phyloP scores from a whole-genome alignment of 1,140 invertebrate species.

The Drosophila repleta region DNA sequence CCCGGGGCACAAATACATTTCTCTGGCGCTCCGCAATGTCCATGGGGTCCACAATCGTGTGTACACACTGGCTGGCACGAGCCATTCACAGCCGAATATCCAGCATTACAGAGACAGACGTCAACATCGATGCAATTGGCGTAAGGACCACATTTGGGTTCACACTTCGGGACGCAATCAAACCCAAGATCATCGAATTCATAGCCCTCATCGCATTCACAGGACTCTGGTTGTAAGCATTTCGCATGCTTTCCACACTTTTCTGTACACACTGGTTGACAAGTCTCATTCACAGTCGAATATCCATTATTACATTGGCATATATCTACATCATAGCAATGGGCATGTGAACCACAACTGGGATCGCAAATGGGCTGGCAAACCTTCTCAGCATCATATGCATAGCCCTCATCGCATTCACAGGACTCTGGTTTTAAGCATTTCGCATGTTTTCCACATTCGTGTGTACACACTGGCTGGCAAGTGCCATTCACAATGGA shows the following conservation, averaged over 20 bases:
- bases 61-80: neutral
- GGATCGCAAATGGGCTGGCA: neutral
- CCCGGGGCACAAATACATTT: neutral
- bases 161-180: neutral
- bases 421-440: neutral
- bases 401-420: neutral
- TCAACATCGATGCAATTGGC: neutral
- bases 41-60: neutral
- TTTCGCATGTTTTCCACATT: neutral
- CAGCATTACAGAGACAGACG: neutral
- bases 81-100: neutral
- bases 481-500: neutral
- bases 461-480: neutral
- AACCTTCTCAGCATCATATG: neutral
- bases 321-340: neutral
- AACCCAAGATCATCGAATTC: neutral
- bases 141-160: neutral
- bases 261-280: neutral
- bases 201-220: neutral
- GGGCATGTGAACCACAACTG: neutral
- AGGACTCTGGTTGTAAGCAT: too few relatives aligned
- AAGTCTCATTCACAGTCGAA: neutral
- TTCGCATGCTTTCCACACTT: neutral
- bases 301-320: neutral
- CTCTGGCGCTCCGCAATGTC: neutral